Evolutionary conservation across 2,113 vertebrate genomes (phyloP), one percentile per base, ranked within the genome.

Genomic region (Anolis carolinensis): DNA sequence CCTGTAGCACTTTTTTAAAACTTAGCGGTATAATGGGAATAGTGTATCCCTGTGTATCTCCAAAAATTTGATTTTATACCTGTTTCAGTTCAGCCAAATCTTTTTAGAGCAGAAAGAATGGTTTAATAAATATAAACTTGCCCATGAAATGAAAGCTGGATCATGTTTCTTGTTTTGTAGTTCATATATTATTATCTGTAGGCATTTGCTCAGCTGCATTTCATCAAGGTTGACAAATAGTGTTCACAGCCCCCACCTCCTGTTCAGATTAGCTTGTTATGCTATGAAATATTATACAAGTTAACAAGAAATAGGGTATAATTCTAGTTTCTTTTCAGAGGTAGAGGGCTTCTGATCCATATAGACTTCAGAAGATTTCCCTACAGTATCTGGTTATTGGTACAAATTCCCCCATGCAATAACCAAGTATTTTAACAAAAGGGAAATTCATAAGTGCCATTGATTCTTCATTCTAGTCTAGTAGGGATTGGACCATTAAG

Each of bases 91-190:
- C 83, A 70, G 55, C 48, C 63, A 85, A 52, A 55, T 70, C 48
- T 9, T 78, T 78, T 39, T 30, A 32, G n/a, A 85, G 14, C 63
- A 30, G 34, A 70, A 78, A 78, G 68, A 70, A 36, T 55, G 21
- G 20, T 52, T 32, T 85, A 52, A 55, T n/a, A 71, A 52, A 71
- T 71, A 82, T 55, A 85, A 85, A 4, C 44, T 55, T 85, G 44
- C 63, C 44, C 32, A 23, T 78, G 44, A 85, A 85, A 78, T 70
- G 55, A 82, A 78, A 84, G 14, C 62, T 70, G 63, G 1, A 36
- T 52, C 59, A 52, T n/a, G 67, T 67, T 85, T 48, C 8, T 52
- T 50, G 23, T 27, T 25, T 36, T 52, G 23, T 30, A 30, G 75
- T 13, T 68, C 50, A 63, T 68, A 11, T 16, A 77, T 67, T 68